A percentile compares a stretch with the other conserved stretches of the same genome.
Conservation (phyloP, 1,140 invertebrate genomes). For the Cecropterus lyciades region DNA sequence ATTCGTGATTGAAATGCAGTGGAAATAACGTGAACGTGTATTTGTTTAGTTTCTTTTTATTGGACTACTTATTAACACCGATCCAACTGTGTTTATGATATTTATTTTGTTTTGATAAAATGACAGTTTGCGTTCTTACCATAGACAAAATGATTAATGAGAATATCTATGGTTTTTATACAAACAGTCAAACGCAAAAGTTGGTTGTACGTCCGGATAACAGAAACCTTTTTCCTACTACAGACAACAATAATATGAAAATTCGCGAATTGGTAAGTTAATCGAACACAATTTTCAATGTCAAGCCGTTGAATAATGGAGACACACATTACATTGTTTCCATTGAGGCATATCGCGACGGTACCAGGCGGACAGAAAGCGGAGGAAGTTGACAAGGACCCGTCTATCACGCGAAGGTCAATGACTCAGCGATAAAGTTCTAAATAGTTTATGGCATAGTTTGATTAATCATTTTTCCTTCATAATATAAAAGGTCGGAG, state of each 20-base stretch:
- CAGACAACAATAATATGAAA: too few relatives aligned
- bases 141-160: too few relatives aligned
- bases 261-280: background rate
- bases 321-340: slow-evolving; percentile 53
- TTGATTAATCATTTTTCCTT: background rate
- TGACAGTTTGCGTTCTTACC: too few relatives aligned
- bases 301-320: slow-evolving; percentile 43
- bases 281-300: slow-evolving; percentile 42
- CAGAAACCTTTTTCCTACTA: too few relatives aligned
- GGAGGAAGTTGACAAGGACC: slow-evolving; percentile 60
- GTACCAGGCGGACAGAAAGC: slow-evolving; percentile 49
- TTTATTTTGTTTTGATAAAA: too few relatives aligned
- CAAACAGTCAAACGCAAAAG: too few relatives aligned
- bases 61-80: too few relatives aligned
- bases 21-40: background rate
- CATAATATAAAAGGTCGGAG: background rate
- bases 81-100: too few relatives aligned
- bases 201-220: too few relatives aligned
- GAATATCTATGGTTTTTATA: too few relatives aligned
- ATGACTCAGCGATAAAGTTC: slow-evolving; percentile 49
- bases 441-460: background rate
- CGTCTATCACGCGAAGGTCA: slow-evolving; percentile 50
- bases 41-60: background rate
- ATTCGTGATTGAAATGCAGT: slow-evolving; percentile 41
- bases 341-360: slow-evolving; percentile 52